These are phyloP conservation scores for human DNA, from an alignment of 2,113 vertebrate species.

Conservation along the genomic window DNA sequence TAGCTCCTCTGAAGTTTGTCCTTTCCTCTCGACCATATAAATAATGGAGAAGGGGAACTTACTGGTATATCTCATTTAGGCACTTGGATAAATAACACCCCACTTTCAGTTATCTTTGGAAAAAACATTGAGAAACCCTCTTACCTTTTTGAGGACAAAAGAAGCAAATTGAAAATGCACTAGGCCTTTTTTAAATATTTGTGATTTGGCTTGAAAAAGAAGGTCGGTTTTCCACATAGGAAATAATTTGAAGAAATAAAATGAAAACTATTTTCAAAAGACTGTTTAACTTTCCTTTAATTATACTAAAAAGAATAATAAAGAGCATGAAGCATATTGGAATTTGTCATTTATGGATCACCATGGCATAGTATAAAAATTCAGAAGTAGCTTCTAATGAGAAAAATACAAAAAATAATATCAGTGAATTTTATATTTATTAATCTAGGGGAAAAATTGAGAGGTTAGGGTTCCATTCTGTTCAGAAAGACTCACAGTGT, in stretches of 20 bases:
- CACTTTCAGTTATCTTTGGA: background rate
- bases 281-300: background rate
- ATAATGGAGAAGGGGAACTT: background rate
- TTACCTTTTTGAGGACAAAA: background rate
- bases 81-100: background rate
- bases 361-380: background rate
- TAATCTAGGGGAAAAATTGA: background rate
- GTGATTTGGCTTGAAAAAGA: background rate
- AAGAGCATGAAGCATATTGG: slow-evolving; percentile 44
- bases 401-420: slow-evolving; percentile 43
- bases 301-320: slow-evolving; percentile 43
- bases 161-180: background rate
- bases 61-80: too few relatives aligned
- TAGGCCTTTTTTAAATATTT: background rate
- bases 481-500: background rate
- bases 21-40: background rate
- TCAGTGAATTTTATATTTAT: background rate
- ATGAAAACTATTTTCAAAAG: slow-evolving; percentile 36
- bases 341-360: slow-evolving; percentile 20
- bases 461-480: background rate
- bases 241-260: slow-evolving; percentile 50
- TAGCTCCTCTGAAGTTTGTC: background rate
- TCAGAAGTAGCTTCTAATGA: background rate
- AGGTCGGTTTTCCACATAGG: background rate
- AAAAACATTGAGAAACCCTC: background rate